phyloP scores from a whole-genome alignment of 2,888 invertebrate genomes.

The Lithophane leautieri region DNA sequence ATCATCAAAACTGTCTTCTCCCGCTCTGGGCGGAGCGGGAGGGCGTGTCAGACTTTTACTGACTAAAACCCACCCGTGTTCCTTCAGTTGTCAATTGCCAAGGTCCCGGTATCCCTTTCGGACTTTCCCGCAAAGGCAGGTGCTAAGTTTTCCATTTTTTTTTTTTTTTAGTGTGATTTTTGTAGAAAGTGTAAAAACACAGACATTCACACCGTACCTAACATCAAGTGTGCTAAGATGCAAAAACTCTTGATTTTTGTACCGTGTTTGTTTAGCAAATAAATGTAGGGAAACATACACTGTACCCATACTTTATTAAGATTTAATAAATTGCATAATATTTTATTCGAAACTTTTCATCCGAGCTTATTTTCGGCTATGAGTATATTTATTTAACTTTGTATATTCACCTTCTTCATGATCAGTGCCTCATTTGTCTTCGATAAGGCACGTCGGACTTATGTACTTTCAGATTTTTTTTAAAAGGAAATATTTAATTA shows the following conservation, averaged over 20 bases:
- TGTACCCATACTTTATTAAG: not conserved
- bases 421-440: conserved; percentile 12
- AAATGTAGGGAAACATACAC: not conserved
- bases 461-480: not conserved
- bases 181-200: conserved; percentile 10
- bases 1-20: too few relatives aligned
- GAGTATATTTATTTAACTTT: not conserved
- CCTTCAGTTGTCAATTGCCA: too few relatives aligned
- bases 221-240: not conserved
- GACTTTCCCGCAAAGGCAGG: too few relatives aligned
- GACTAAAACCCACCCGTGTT: too few relatives aligned
- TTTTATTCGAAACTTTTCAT: conserved; percentile 2
- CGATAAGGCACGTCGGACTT: conserved; percentile 10
- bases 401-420: conserved; percentile 16
- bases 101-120: too few relatives aligned
- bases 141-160: not conserved
- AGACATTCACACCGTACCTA: not conserved
- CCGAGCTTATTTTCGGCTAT: not conserved
- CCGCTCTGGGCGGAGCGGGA: too few relatives aligned
- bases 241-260: conserved; percentile 6
- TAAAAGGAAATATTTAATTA: conserved; percentile 40
- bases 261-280: conserved; percentile 9
- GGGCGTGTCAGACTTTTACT: too few relatives aligned
- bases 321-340: not conserved
- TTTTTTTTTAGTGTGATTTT: not conserved